A percentile compares a stretch with the other conserved stretches of the same genome.
phyloP scores from a whole-genome alignment of 2,888 invertebrate species.

The Gerris lacustris region DNA sequence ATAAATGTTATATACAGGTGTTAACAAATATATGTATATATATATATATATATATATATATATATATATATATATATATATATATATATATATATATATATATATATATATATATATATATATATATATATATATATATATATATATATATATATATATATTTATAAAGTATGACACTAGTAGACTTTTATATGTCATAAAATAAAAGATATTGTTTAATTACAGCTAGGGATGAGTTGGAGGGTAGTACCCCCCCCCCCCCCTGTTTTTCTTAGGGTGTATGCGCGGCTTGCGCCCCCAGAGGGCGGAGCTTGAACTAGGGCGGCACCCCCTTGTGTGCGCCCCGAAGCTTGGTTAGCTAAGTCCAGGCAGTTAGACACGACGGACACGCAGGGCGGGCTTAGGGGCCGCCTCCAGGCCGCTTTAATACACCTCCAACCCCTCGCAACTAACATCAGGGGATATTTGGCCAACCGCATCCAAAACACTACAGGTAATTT shows the following conservation, averaged over 20 bases:
- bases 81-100: no score
- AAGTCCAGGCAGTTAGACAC: neutral
- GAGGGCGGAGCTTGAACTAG: neutral
- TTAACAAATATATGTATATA: no score
- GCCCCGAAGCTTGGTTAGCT: neutral
- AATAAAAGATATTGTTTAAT: neutral
- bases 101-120: no score
- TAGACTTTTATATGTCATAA: no score
- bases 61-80: no score
- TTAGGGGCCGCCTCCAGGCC: constrained; percentile 2
- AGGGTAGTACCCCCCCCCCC: neutral
- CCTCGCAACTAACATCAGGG: constrained; percentile 1
- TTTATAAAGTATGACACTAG: no score
- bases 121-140: no score
- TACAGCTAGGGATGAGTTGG: neutral
- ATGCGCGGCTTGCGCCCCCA: neutral
- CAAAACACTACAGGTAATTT: neutral
- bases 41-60: no score
- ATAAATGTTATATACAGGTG: no score
- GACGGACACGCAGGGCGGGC: neutral
- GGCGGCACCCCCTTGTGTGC: neutral
- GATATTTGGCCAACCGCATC: neutral
- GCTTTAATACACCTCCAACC: neutral
- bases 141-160: no score
- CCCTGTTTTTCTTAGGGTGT: neutral